phyloP scores from a whole-genome alignment of 2,888 invertebrate genomes.

The Pilophorus perplexus region DNA sequence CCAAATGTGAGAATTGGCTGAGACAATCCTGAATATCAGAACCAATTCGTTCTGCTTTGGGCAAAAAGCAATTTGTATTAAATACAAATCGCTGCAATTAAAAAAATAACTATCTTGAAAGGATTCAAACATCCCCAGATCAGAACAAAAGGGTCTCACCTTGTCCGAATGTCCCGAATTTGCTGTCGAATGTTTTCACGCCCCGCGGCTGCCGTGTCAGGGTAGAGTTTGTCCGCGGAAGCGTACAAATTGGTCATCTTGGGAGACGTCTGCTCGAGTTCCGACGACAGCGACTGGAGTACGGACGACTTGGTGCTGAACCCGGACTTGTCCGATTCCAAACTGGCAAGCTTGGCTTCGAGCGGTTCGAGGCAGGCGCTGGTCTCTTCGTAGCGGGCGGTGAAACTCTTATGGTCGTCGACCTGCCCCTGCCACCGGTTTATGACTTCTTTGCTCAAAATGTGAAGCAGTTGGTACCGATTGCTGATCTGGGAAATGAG shows the following conservation, averaged over 20 bases:
- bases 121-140: too few species aligned
- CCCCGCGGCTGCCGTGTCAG: conserved; percentile 88
- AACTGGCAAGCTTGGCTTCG: conserved; percentile 66
- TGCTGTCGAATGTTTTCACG: conserved; percentile 86
- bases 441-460: conserved; percentile 79
- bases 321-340: conserved; percentile 62
- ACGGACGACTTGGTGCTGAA: conserved; percentile 65
- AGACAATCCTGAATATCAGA: too few species aligned
- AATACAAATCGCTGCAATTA: neutral
- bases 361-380: conserved; percentile 74
- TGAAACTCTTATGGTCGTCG: conserved; percentile 77
- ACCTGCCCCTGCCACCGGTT: conserved; percentile 80
- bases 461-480: conserved; percentile 76
- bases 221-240: conserved; percentile 83
- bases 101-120: too few species aligned
- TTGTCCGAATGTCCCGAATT: conserved; percentile 72
- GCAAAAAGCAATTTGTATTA: too few species aligned
- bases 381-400: conserved; percentile 70
- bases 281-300: conserved; percentile 69
- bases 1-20: too few species aligned
- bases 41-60: too few species aligned
- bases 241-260: conserved; percentile 66
- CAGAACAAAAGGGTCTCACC: conserved; percentile 48
- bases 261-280: conserved; percentile 75
- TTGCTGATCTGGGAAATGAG: conserved; percentile 86